Base-by-base conservation (phyloP, 2,888 invertebrate species). In the Eupelmus urozonus region DNA sequence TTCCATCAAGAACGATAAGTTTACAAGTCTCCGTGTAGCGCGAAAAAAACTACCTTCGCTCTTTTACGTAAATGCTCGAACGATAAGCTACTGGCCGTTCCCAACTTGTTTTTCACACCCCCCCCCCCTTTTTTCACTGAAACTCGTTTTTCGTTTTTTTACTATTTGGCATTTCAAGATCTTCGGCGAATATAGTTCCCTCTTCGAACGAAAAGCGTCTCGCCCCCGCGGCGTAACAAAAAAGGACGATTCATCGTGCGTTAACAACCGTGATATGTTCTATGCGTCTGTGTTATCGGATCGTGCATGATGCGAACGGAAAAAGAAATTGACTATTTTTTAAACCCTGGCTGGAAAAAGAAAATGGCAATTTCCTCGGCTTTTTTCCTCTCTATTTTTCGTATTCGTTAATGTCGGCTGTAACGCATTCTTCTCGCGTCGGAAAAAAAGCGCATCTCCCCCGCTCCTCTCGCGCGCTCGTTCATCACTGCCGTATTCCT, bases 281-380 rank as follows among this genome's bases (percentile, higher is more conserved):
- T 72, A 63, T 34, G 51, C 45, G 11, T 71, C n/a, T n/a, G n/a
- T n/a, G 42, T 25, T 57, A 57, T 27, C 23, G 42, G 51, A 40
- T 29, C 51, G 45, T 40, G 18, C 60, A 55, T 23, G 70, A 20
- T n/a, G 23, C 53, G 45, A 73, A 53, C 60, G 40, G 18, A 67
- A 77, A n/a, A n/a, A 80, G 79, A 80, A 81, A 83, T 79, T 81
- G 81, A 83, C 83, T 83, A 82, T 82, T 45, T 45, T 45, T 45
- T 83, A 75, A 55, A 80, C 78, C 81, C 79, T 80, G 78, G 82
- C 63, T 76, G 63, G 81, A 82, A 82, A 69, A n/a, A n/a, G n/a
- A n/a, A 83, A 83, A 80, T 83, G 83, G 82, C 82, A 83, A 82
- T 84, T 81, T 81, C 66, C 1, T 53, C 27, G 23, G 78, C 82